Evolutionary conservation across 2,797 vertebrate species (phyloP).

Genomic region (Sebastes taczanowskii): DNA sequence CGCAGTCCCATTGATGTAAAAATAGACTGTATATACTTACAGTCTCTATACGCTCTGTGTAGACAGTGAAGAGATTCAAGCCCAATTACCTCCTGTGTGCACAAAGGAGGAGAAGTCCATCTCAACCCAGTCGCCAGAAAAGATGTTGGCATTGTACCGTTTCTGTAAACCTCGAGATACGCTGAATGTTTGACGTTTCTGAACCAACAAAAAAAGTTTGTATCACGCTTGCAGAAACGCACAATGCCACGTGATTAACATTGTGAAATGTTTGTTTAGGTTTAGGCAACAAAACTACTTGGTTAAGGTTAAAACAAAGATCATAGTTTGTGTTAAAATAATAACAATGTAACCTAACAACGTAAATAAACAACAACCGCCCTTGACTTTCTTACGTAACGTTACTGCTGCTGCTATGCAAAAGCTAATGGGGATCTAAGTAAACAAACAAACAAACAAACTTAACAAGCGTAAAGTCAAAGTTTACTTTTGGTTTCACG

Average conservation of each 20-base stretch:
- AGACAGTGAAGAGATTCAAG: conserved; percentile 17
- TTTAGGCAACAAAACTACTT: neutral
- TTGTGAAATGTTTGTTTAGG: neutral
- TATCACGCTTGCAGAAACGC: neutral
- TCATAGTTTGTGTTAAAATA: neutral
- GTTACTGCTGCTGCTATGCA: too few species aligned
- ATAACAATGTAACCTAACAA: neutral
- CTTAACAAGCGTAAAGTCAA: neutral
- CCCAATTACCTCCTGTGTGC: neutral
- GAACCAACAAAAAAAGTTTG: neutral
- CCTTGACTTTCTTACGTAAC: too few species aligned
- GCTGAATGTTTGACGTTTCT: neutral
- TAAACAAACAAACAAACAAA: too few species aligned
- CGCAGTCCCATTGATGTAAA: conserved; percentile 58
- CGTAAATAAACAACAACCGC: neutral
- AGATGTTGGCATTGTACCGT: neutral
- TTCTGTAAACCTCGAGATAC: neutral
- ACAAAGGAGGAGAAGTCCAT: neutral
- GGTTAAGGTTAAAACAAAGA: neutral
- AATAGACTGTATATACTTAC: conserved; percentile 51
- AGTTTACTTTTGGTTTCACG: too few species aligned
- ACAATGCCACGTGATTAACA: neutral
- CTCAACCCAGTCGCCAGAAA: neutral
- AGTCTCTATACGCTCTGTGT: conserved; percentile 23
- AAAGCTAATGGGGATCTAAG: too few species aligned